Base-by-base conservation (phyloP, 64 coral and sea anemone species). In the Catalaphyllia jardinei region DNA sequence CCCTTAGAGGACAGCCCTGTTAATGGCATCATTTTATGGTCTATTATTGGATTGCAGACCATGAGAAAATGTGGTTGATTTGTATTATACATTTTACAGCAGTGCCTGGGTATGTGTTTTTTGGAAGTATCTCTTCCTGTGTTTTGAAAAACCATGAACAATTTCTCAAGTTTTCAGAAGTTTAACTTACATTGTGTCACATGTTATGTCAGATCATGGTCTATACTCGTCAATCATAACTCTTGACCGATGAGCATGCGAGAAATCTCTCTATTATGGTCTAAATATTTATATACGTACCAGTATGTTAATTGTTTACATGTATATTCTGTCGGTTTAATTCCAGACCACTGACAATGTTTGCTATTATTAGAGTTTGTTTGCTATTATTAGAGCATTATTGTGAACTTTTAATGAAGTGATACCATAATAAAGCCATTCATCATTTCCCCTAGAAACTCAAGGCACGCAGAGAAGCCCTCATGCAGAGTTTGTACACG, bases 321-420 rank as follows among this genome's bases (percentile, higher is more conserved):
- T 64, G 39, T 78, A 78, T 78, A 42, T 78, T 78, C 75, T 78
- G 39, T 78, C 42, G 15, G 17, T 78, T 78, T 78, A 78, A 78
- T 78, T 78, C 31, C 14, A 78, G 75, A 78, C 75, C 8, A 78
- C 75, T 78, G 75, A 78, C 75, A 78, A 52, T 78, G 49, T 78
- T 78, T 78, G 75, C 33, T 35, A 35, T 35, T 35, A 35, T 35
- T 35, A 35, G 33, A 35, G 33, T 3, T 1, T 35, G n/a, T n/a
- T n/a, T n/a, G n/a, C n/a, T n/a, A n/a, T n/a, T n/a, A n/a, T 35
- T 35, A 35, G 3, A 35, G n/a, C n/a, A 35, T 35, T 35, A 35
- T 35, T 35, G 33, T 35, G 33, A 35, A 35, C 33, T 35, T 35
- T 35, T 35, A 35, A 35, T 35, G 33, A 35, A 35, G 33, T 35